phyloP scores from a whole-genome alignment of 1,140 invertebrate genomes.

The Procambarus virginalis region DNA sequence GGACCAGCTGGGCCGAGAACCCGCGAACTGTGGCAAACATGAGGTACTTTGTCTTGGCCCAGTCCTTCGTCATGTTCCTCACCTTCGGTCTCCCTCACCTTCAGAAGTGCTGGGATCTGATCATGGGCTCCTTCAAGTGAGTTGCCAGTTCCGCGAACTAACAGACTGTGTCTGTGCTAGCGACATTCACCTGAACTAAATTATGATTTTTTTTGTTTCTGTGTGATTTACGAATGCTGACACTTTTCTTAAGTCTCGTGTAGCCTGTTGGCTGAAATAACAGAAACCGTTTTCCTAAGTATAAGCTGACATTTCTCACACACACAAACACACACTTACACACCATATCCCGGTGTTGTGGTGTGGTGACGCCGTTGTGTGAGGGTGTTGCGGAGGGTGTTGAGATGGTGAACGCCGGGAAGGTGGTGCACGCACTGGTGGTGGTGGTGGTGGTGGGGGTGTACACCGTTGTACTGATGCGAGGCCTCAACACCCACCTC shows the following conservation, averaged over 20 bases:
- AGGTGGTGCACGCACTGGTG: slow-evolving; percentile 10
- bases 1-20: slow-evolving; percentile 30
- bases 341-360: too few species aligned
- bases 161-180: too few species aligned
- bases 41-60: slow-evolving; percentile 42
- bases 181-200: too few species aligned
- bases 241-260: too few species aligned
- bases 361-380: too few species aligned
- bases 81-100: slow-evolving; percentile 52
- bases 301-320: too few species aligned
- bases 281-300: too few species aligned
- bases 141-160: too few species aligned
- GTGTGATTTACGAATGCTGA: too few species aligned
- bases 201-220: too few species aligned
- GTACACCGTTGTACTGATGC: slow-evolving; percentile 34
- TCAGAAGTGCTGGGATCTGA: slow-evolving; percentile 8
- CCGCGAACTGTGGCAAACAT: slow-evolving; percentile 36
- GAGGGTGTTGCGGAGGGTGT: background rate
- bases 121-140: slow-evolving; percentile 1
- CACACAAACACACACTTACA: too few species aligned
- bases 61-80: slow-evolving; percentile 57
- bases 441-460: slow-evolving; percentile 32
- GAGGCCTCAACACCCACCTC: slow-evolving; percentile 26
- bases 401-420: slow-evolving; percentile 37
- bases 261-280: too few species aligned